Conservation (phyloP, 2,113 vertebrate species). For the Vulpes ferrilata region DNA sequence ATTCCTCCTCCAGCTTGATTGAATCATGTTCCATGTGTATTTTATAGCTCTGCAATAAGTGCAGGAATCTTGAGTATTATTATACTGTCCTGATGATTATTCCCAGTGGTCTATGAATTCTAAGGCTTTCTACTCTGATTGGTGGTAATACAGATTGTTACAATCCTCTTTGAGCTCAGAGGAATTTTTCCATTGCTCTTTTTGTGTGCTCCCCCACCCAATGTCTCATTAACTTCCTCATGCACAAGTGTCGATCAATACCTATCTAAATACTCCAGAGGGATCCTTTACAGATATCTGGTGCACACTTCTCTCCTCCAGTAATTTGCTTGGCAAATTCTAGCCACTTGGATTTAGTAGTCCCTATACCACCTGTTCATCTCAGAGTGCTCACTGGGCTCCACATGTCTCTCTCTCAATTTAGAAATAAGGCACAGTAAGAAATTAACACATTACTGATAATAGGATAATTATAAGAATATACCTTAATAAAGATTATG, state of each 20-base stretch:
- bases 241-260: accelerated
- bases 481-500: neutral
- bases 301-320: neutral
- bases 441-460: neutral
- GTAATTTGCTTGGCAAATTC: neutral
- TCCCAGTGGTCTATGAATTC: neutral
- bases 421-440: neutral
- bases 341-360: neutral
- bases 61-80: neutral
- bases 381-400: neutral
- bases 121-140: neutral
- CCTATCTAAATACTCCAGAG: neutral
- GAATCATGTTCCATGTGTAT: no score
- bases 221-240: neutral
- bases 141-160: neutral
- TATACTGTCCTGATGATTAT: neutral
- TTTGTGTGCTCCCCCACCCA: no score
- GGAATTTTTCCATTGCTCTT: neutral
- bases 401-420: neutral
- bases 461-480: neutral
- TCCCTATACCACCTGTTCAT: neutral
- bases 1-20: neutral
- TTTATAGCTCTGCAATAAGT: neutral
- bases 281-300: neutral
- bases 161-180: neutral